phyloP scores from a whole-genome alignment of 35 echinoderm and acorn worm genomes.

The Stichopus chloronotus region DNA sequence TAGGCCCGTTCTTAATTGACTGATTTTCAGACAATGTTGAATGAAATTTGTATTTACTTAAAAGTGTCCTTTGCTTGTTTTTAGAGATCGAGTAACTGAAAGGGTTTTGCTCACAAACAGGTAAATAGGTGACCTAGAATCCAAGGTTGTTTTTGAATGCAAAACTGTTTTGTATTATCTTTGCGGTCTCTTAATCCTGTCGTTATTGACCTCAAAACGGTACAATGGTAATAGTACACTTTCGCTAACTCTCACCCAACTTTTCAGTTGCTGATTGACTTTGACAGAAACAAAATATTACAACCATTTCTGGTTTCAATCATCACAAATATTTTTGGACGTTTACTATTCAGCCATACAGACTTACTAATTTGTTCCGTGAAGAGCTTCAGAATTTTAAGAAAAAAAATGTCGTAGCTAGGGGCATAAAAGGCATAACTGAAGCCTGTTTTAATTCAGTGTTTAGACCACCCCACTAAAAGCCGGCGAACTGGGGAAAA shows the following conservation, averaged over 20 bases:
- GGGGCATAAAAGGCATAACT: too few species aligned
- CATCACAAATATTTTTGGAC: not conserved
- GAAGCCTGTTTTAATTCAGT: too few species aligned
- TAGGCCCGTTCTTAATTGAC: too few species aligned
- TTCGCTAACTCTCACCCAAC: not conserved
- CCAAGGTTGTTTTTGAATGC: not conserved
- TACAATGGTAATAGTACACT: slow-evolving; percentile 1
- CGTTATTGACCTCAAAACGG: not conserved
- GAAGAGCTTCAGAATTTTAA: not conserved
- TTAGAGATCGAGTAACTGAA: not conserved
- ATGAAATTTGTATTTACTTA: too few species aligned
- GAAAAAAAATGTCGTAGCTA: too few species aligned
- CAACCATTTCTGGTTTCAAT: not conserved
- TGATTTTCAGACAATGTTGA: too few species aligned
- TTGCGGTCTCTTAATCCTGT: not conserved
- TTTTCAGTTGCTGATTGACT: not conserved
- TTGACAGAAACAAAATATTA: not conserved
- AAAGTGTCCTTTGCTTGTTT: not conserved
- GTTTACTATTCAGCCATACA: not conserved
- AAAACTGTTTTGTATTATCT: not conserved
- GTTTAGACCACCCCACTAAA: too few species aligned
- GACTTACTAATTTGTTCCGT: not conserved
- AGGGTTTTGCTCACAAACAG: not conserved
- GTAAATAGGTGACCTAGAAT: slow-evolving; percentile 30
- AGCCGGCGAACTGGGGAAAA: too few species aligned